phyloP scores from a whole-genome alignment of 1,140 invertebrate species.

The Lucilia cuprina region DNA sequence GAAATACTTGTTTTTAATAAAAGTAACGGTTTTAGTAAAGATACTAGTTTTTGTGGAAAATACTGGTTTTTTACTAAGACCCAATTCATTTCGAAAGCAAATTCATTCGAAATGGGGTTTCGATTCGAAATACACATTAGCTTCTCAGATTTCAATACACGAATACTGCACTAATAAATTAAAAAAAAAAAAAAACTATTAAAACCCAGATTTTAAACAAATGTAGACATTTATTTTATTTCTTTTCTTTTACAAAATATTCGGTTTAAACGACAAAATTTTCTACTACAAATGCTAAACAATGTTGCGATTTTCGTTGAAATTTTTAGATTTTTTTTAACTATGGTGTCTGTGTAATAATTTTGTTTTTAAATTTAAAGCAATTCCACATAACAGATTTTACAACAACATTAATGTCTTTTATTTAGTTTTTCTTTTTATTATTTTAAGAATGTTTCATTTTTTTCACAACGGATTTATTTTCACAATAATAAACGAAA shows the following conservation, averaged over 20 bases:
- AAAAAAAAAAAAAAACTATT: no score
- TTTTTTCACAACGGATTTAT: not conserved
- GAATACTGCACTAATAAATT: not conserved
- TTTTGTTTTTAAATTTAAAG: no score
- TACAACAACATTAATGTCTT: not conserved
- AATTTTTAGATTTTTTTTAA: not conserved
- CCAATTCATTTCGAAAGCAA: no score
- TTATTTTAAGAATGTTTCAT: not conserved
- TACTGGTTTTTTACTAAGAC: no score
- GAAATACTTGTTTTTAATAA: no score
- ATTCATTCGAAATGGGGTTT: no score
- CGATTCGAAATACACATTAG: no score
- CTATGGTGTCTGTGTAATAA: not conserved
- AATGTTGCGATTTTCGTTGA: not conserved
- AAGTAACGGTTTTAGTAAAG: no score
- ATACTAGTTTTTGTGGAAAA: no score
- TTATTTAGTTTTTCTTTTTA: not conserved
- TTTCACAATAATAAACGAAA: not conserved
- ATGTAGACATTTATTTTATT: not conserved
- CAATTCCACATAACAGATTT: no score
- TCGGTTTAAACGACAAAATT: not conserved
- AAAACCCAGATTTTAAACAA: not conserved
- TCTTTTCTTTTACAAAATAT: not conserved
- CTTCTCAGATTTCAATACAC: no score
- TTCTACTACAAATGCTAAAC: not conserved